Evolutionary conservation across 2,113 vertebrate species (phyloP).

Genomic region (Spea bombifrons): DNA sequence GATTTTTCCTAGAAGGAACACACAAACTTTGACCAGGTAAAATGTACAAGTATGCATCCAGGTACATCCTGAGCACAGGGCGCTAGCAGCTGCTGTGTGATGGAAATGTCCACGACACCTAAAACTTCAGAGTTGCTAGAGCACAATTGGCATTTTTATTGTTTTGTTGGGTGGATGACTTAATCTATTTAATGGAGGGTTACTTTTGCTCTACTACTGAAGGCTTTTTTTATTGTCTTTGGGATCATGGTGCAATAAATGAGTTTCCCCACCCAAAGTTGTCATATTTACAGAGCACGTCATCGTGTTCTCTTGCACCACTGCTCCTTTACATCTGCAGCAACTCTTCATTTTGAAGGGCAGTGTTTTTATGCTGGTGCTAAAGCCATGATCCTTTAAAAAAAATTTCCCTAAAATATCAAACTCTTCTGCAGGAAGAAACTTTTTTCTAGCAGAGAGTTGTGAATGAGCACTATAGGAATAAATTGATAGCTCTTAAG

Average conservation of each 20-base stretch:
- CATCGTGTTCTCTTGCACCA: constrained; percentile 17
- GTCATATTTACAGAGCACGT: background rate
- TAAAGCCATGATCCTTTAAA: constrained; percentile 40
- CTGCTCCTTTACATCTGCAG: constrained; percentile 18
- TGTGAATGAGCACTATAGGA: constrained; percentile 26
- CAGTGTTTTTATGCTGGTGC: constrained; percentile 38
- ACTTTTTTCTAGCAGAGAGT: background rate
- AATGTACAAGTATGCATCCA: constrained; percentile 11
- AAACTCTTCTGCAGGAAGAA: background rate
- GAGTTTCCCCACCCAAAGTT: constrained; percentile 1
- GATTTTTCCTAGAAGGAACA: background rate
- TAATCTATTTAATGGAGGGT: constrained; percentile 13
- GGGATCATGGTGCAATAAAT: constrained; percentile 45
- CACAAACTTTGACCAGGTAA: background rate
- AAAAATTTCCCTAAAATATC: background rate
- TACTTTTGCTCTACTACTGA: constrained; percentile 27
- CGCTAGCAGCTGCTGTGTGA: constrained; percentile 1
- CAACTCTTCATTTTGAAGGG: background rate
- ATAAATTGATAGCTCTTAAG: constrained; percentile 2
- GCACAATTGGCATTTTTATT: constrained; percentile 20
- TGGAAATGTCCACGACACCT: background rate
- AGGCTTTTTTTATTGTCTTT: constrained; percentile 1
- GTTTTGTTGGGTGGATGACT: background rate
- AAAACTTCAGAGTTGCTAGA: constrained; percentile 25
- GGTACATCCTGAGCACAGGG: constrained; percentile 6